These are phyloP conservation scores for Chondrilla cf. caribensis DNA, from an alignment of 37 sponge, comb jelly and placozoan species.

Conservation along the genomic window DNA sequence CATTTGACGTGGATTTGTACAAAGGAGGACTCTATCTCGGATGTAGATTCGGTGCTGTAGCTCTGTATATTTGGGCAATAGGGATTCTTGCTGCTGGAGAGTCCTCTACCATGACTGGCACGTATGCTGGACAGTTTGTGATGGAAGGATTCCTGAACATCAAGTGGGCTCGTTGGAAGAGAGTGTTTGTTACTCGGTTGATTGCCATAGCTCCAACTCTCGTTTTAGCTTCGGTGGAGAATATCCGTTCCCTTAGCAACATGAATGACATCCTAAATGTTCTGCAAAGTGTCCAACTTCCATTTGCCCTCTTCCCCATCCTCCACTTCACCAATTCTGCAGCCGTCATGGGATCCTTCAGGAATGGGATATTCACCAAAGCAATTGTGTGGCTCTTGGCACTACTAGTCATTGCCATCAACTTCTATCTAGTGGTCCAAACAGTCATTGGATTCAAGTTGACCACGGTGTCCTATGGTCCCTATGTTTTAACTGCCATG, in stretches of 20 bases:
- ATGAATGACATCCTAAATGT: conserved; percentile 87
- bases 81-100: conserved; percentile 93
- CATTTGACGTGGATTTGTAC: conserved; percentile 50
- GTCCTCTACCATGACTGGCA: conserved; percentile 98
- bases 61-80: conserved; percentile 85
- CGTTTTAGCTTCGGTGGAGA: conserved; percentile 59
- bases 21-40: conserved; percentile 67
- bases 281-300: conserved; percentile 84
- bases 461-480: neutral
- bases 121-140: conserved; percentile 98
- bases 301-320: conserved; percentile 82
- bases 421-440: conserved; percentile 53
- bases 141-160: conserved; percentile 95
- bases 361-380: conserved; percentile 44
- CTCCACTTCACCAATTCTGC: conserved; percentile 71
- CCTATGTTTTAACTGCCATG: neutral
- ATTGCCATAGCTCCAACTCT: conserved; percentile 86
- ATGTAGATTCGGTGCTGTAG: conserved; percentile 37
- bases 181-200: conserved; percentile 84
- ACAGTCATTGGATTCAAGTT: neutral
- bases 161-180: conserved; percentile 89
- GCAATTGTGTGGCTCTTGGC: conserved; percentile 55
- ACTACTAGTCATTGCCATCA: conserved; percentile 62
- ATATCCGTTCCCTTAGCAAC: conserved; percentile 58
- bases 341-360: conserved; percentile 76